Evolutionary conservation across 2,888 invertebrate genomes (phyloP).

Genomic region (Macrosoma leucophasiata): DNA sequence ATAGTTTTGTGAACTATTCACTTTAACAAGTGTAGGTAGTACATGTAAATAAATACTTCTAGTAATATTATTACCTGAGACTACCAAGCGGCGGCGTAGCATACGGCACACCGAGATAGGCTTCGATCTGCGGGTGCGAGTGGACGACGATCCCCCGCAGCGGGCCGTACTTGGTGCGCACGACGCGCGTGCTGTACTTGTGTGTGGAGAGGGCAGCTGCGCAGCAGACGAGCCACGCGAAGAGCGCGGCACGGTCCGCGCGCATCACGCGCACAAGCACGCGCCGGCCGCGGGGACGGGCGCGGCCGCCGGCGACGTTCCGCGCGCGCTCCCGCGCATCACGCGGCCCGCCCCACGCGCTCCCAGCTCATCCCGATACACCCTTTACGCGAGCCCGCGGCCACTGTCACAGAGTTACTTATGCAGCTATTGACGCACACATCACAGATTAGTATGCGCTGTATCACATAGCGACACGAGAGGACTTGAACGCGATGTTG

Average conservation of each 20-base stretch:
- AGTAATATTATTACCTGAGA: conserved; percentile 79
- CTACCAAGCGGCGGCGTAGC: conserved; percentile 93
- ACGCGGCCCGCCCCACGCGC: conserved; percentile 46
- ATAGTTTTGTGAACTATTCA: no score
- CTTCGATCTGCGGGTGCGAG: conserved; percentile 89
- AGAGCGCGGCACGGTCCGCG: conserved; percentile 70
- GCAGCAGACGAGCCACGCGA: conserved; percentile 75
- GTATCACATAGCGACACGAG: no score
- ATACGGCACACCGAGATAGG: conserved; percentile 95
- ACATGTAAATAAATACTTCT: background rate
- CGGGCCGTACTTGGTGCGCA: conserved; percentile 92
- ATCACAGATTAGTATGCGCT: no score
- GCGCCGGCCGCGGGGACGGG: conserved; percentile 41
- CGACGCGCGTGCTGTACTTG: conserved; percentile 88
- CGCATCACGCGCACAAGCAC: conserved; percentile 64
- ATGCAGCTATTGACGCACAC: no score
- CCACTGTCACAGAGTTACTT: conserved; percentile 41
- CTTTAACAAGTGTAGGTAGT: background rate
- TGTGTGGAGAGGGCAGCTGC: conserved; percentile 77
- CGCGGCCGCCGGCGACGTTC: conserved; percentile 32
- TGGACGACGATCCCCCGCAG: conserved; percentile 90
- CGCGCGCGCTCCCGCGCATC: conserved; percentile 53
- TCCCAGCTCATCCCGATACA: conserved; percentile 46
- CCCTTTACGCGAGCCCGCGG: conserved; percentile 49
- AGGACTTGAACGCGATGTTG: no score